Conservation (phyloP, 2,113 vertebrate species). For the Chlamydotis undulata region DNA sequence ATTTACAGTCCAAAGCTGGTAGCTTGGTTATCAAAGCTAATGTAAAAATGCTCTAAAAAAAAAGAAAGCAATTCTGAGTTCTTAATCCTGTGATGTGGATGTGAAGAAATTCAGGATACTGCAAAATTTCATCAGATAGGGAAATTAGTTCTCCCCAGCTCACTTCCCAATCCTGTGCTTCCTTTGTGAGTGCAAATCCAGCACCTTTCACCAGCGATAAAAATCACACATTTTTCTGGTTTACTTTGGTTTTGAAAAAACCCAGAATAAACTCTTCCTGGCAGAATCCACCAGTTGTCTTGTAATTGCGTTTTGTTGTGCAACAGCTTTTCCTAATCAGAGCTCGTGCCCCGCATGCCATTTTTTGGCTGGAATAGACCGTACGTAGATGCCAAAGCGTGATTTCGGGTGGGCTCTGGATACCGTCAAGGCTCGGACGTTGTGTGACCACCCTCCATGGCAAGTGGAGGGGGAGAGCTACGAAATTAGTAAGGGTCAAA, state of each 20-base stretch:
- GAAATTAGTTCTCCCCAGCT: background rate
- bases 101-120: background rate
- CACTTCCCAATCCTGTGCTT: background rate
- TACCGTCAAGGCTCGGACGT: background rate
- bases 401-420: background rate
- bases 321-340: slow-evolving; percentile 52
- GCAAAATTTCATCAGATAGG: background rate
- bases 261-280: background rate
- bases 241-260: background rate
- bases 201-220: slow-evolving; percentile 52
- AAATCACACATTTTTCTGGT: slow-evolving; percentile 36
- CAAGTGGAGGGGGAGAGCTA: background rate
- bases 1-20: background rate
- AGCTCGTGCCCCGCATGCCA: slow-evolving; percentile 20
- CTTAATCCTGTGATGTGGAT: background rate
- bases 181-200: background rate
- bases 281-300: background rate
- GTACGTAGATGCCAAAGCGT: rapidly evolving
- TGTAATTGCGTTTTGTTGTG: background rate
- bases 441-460: background rate
- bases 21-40: background rate
- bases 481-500: background rate
- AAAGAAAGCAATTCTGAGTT: background rate
- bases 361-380: background rate
- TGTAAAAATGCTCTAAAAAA: background rate